Evolutionary conservation across 2,113 vertebrate species (phyloP).

Genomic region (Butorides virescens): DNA sequence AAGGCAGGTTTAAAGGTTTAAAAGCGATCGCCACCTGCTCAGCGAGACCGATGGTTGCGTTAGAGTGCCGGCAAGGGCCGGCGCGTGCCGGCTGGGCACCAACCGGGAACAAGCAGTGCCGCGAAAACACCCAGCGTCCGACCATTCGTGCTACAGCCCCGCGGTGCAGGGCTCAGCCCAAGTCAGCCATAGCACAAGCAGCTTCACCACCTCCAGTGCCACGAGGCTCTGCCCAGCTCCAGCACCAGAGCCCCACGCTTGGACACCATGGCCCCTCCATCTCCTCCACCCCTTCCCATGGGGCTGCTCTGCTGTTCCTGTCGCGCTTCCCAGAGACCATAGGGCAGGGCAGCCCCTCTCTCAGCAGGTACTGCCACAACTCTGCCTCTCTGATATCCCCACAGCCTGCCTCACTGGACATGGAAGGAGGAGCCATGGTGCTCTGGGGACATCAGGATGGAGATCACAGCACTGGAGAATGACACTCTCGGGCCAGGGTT

Average conservation of each 20-base stretch:
- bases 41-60: accelerated
- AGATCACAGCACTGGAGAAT: not conserved
- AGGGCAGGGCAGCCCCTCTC: not conserved
- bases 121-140: accelerated
- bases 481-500: not conserved
- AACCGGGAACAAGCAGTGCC: accelerated
- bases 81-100: not conserved
- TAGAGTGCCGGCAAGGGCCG: not conserved
- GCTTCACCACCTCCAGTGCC: not conserved
- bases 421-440: not conserved
- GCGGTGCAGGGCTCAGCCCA: not conserved
- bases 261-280: not conserved
- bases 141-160: too few species aligned
- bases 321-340: accelerated
- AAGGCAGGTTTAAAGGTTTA: not conserved
- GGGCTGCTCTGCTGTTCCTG: not conserved
- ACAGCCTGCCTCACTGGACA: not conserved
- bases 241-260: not conserved
- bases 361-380: not conserved
- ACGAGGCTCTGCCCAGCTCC: accelerated
- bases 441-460: not conserved
- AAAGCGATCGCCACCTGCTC: accelerated
- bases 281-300: not conserved
- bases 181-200: not conserved
- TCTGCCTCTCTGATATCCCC: not conserved